phyloP scores from a whole-genome alignment of 2,113 vertebrate species.

The Rhombomys opimus region DNA sequence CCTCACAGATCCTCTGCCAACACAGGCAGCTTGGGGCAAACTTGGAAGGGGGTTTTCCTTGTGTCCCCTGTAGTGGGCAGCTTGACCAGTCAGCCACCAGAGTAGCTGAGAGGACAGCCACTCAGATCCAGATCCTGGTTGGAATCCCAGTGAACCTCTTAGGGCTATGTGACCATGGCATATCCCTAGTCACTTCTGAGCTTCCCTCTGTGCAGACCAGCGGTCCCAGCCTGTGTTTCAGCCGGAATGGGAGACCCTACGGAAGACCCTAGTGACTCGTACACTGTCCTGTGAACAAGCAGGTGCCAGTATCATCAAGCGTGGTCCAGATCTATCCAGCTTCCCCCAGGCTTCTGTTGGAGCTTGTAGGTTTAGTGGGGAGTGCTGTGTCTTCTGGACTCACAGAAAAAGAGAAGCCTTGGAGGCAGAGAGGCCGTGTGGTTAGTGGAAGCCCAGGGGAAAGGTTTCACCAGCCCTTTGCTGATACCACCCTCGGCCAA shows the following conservation, averaged over 20 bases:
- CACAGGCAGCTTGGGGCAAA: no score
- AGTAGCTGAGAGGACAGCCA: accelerated
- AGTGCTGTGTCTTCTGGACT: not conserved
- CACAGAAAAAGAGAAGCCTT: not conserved
- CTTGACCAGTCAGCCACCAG: not conserved
- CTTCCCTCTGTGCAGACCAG: not conserved
- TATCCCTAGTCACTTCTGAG: not conserved
- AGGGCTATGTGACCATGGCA: accelerated
- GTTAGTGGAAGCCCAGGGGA: not conserved
- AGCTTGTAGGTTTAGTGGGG: no score
- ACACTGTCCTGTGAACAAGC: accelerated
- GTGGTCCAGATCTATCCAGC: not conserved
- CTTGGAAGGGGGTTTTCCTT: not conserved
- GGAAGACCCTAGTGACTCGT: not conserved
- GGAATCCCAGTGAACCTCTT: not conserved
- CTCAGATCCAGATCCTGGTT: not conserved
- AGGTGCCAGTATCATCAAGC: accelerated
- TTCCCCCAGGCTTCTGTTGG: accelerated
- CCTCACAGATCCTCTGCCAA: no score
- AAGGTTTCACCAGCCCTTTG: accelerated
- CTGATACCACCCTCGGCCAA: accelerated
- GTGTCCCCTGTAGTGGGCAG: accelerated
- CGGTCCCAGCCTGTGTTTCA: not conserved
- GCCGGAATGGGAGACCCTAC: not conserved
- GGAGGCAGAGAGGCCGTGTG: accelerated